Evolutionary conservation across 37 sponge, comb jelly and placozoan genomes (phyloP).

Genomic region (Aplysina aerophoba): DNA sequence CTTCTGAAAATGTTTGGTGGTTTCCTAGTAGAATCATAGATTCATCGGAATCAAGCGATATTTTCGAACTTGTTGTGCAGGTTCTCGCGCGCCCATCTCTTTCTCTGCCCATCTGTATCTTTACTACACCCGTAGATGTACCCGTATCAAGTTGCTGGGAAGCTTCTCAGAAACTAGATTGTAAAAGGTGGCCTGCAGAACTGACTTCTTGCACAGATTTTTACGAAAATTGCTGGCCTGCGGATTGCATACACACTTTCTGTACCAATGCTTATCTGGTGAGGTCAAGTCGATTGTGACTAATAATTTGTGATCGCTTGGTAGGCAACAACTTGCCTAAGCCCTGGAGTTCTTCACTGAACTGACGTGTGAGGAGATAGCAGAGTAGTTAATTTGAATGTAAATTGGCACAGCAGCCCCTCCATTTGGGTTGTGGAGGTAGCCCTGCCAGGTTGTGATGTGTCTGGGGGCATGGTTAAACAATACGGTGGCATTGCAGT

Average conservation of each 20-base stretch:
- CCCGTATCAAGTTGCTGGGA: no score
- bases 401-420: not conserved
- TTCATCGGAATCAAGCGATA: no score
- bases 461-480: slow-evolving; percentile 3
- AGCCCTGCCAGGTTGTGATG: not conserved
- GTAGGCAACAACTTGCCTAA: slow-evolving; percentile 1
- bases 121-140: no score
- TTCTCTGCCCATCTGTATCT: no score
- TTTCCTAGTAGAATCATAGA: no score
- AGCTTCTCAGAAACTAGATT: no score
- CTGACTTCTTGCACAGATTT: not conserved
- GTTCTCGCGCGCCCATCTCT: no score
- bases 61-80: no score
- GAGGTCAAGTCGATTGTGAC: not conserved
- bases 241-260: not conserved
- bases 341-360: slow-evolving; percentile 15
- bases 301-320: not conserved
- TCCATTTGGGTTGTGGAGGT: not conserved
- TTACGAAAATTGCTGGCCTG: not conserved
- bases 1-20: no score
- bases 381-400: slow-evolving; percentile 1
- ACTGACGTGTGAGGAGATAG: not conserved
- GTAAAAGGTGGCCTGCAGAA: not conserved
- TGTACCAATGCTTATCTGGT: not conserved
- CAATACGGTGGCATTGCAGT: not conserved